Base-by-base conservation (phyloP, 1,140 invertebrate genomes). In the Frieseomelitta varia region DNA sequence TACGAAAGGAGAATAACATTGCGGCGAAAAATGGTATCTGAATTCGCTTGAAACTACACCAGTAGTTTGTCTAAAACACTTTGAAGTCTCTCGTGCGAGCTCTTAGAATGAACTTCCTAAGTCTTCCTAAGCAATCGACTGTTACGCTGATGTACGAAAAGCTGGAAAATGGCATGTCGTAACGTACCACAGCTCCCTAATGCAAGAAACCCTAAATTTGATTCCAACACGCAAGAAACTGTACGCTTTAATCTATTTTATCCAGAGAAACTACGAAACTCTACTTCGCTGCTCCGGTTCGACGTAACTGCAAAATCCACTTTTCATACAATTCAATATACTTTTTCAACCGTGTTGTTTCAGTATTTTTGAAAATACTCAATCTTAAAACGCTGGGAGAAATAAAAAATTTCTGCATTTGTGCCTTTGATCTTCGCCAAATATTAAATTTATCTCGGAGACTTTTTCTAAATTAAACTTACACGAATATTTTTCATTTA, bases 161-260 rank as follows among this genome's bases (percentile, higher is more conserved):
- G 8, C 51, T 21, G 3, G 17, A 61, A 72, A 80, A 51, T 24
- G n/a, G 67, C 39, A 47, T 47, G 39, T 4, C 34, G 53, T 12
- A 19, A 24, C 14, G 21, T 8, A 55, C 39, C 63, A 1, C 51
- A 21, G 15, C 51, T 27, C 11, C 12, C 17, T 61, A 10, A 30
- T 47, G n/a, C n/a, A 21, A 69, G 24, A 58, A 71, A 69, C 68
- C 68, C 1, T 19, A 55, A 81, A 79, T 79, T 77, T 47, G 15
- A 69, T 30, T 15, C 4, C 8, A 11, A 14, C 12, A 11, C 24
- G 30, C 65, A 39, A 79, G 65, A 71, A 56, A 71, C 53, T 27
- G 21, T 34, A 24, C 63, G 21, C 19, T 56, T 79, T 69, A 79
- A 69, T 53, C 78, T 53, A 27, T 11, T 53, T 15, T 56, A 47